Evolutionary conservation across 2,888 invertebrate species (phyloP).

Genomic region (Ophraella communa): DNA sequence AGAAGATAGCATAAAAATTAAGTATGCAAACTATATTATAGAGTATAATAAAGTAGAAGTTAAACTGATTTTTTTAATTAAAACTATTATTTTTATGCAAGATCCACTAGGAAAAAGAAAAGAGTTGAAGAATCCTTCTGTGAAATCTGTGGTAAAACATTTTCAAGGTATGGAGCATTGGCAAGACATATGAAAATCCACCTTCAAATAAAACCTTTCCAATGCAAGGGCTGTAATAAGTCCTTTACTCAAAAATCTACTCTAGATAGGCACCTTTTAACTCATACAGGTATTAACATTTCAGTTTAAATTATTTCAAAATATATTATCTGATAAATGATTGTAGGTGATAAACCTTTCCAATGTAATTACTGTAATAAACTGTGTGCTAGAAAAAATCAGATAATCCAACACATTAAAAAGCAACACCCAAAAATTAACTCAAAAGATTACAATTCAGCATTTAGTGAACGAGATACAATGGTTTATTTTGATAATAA

Average conservation of each 20-base stretch:
- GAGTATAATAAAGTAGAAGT: too few species aligned
- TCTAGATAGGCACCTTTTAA: slow-evolving; percentile 32
- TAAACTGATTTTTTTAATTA: too few species aligned
- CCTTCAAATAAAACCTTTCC: slow-evolving; percentile 28
- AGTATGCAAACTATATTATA: too few species aligned
- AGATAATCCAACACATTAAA: slow-evolving; percentile 33
- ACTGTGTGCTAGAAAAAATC: slow-evolving; percentile 29
- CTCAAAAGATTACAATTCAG: slow-evolving; percentile 16
- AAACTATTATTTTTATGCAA: neutral
- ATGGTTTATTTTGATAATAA: slow-evolving; percentile 5
- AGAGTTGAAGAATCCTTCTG: slow-evolving; percentile 21
- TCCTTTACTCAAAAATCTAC: slow-evolving; percentile 32
- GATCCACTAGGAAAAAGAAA: neutral
- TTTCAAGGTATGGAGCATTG: slow-evolving; percentile 26
- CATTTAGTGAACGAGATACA: slow-evolving; percentile 26
- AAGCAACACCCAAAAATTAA: slow-evolving; percentile 33
- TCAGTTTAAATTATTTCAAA: neutral
- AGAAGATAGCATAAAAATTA: neutral
- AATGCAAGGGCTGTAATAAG: slow-evolving; percentile 32
- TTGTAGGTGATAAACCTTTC: slow-evolving; percentile 34
- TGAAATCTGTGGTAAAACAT: slow-evolving; percentile 31
- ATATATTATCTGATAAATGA: neutral
- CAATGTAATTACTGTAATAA: slow-evolving; percentile 35
- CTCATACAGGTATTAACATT: slow-evolving; percentile 28
- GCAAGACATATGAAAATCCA: slow-evolving; percentile 32